Evolutionary conservation across 64 coral and sea anemone genomes (phyloP), one percentile per base, ranked within the genome.

Genomic region (Stichodactyla helianthus): DNA sequence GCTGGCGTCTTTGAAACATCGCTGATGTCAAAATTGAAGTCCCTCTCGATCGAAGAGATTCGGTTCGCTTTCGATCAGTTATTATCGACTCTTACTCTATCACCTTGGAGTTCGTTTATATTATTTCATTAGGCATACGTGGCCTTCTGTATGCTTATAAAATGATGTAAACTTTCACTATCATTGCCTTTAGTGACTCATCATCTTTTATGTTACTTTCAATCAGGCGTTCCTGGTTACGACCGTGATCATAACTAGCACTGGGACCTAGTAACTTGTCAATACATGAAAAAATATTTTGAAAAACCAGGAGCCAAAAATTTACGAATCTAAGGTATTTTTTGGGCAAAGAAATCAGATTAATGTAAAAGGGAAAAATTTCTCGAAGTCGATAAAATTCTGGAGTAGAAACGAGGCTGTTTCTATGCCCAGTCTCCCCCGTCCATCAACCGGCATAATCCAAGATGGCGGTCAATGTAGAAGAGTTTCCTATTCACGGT

Each of bases 401-500:
- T 81, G 16, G 4, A 20, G 10, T 52, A 52, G 10, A 19, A 81
- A 81, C 35, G 50, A 52, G 78, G 78, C 51, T 8, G 7, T 9
- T 19, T 8, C 18, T 52, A 51, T 58, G 0, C 54, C 83, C 83
- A 84, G 83, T 27, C 59, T 23, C 83, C 25, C 17, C 26, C 59
- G 17, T 60, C 83, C 53, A 31, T 60, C 83, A 22, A 22, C 52
- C 31, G 82, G 68, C 25, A 12, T 23, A 27, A 68, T n/a, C 11
- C 28, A 98, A 95, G 79, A 99, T 99, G 97, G 97, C 93, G 85
- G 87, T 91, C 76, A 57, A 82, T 59, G 81, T 87, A 50, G 88
- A 87, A 44, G 97, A 95, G 4, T 99, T 99, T 83, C 97, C 97
- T 25, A 82, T 90, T n/a, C 97, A 99, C 18, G 97, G 93, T 18